These are phyloP conservation scores for Coronaproctus castanopsis DNA, from an alignment of 2,888 invertebrate genomes.

Conservation along the genomic window DNA sequence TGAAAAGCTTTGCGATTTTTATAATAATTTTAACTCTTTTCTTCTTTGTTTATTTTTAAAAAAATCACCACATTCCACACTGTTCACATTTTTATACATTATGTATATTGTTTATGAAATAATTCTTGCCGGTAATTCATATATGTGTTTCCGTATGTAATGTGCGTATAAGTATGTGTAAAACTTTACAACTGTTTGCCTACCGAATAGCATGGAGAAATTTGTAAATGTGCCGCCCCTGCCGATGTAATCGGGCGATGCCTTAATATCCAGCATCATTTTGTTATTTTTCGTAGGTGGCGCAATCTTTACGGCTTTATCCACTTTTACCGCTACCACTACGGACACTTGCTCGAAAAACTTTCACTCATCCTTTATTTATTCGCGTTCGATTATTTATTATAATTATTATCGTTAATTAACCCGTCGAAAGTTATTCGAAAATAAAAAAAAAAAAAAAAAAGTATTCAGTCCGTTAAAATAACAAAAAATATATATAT, in stretches of 20 bases:
- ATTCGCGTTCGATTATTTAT: not conserved
- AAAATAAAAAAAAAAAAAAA: too few relatives aligned
- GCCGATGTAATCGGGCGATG: conserved; percentile 73
- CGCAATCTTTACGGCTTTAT: conserved; percentile 6
- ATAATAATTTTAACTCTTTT: too few relatives aligned
- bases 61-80: too few relatives aligned
- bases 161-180: too few relatives aligned
- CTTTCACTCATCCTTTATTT: not conserved
- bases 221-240: conserved; percentile 81
- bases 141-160: not conserved
- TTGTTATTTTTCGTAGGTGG: conserved; percentile 6
- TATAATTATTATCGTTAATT: conserved; percentile 6
- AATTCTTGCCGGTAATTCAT: not conserved
- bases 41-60: conserved; percentile 1
- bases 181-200: too few relatives aligned
- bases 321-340: too few relatives aligned
- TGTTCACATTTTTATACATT: too few relatives aligned
- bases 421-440: not conserved
- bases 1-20: too few relatives aligned
- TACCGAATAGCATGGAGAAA: conserved; percentile 76
- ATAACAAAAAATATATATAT: too few relatives aligned
- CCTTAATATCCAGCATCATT: conserved; percentile 75
- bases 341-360: conserved; percentile 9
- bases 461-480: too few relatives aligned
- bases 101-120: too few relatives aligned